A percentile compares a stretch with the other conserved stretches of the same genome.
phyloP scores from a whole-genome alignment of 2,113 vertebrate genomes.

The Eira barbara region DNA sequence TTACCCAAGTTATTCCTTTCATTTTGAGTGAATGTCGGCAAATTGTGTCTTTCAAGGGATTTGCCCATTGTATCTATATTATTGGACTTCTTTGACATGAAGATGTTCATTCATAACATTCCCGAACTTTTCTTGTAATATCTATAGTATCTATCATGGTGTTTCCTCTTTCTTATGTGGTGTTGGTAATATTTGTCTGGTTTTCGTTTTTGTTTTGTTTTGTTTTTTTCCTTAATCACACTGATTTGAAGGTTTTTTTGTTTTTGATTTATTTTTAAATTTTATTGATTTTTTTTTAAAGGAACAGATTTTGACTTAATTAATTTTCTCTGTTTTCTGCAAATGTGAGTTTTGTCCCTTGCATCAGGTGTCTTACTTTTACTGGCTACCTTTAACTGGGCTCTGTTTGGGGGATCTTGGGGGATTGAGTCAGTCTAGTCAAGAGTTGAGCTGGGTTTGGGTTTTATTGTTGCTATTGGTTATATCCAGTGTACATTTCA shows the following conservation, averaged over 20 bases:
- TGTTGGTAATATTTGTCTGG: not conserved
- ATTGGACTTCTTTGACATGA: not conserved
- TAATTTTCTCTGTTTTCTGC: not conserved
- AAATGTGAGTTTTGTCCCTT: not conserved
- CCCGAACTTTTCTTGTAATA: not conserved
- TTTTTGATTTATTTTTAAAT: not conserved
- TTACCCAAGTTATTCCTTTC: not conserved
- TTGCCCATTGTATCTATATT: not conserved
- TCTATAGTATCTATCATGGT: not conserved
- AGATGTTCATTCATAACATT: not conserved
- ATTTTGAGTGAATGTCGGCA: not conserved
- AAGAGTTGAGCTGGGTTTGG: not conserved
- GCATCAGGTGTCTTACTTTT: not conserved
- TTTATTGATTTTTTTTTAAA: not conserved
- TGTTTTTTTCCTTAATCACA: not conserved
- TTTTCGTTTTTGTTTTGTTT: not conserved
- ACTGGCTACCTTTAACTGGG: not conserved
- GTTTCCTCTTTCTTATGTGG: not conserved
- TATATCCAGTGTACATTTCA: not conserved
- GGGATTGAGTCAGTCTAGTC: not conserved
- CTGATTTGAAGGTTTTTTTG: not conserved
- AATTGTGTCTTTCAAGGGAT: not conserved
- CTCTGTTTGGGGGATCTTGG: not conserved
- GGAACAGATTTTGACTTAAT: not conserved
- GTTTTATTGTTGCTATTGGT: not conserved